phyloP scores from a whole-genome alignment of 2,113 vertebrate genomes.

The Eretmochelys imbricata region DNA sequence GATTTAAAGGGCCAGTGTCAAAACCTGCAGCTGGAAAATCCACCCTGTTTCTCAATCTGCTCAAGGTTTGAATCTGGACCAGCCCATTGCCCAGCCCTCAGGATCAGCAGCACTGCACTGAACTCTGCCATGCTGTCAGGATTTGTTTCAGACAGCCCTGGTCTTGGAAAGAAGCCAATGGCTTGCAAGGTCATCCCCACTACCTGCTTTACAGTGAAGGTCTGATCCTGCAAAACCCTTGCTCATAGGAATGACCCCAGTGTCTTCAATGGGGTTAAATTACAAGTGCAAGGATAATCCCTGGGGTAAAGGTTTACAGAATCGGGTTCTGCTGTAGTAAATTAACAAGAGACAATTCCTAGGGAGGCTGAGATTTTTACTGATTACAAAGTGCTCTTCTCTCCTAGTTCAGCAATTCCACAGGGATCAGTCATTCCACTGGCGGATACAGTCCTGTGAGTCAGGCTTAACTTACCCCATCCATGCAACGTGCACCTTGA shows the following conservation, averaged over 20 bases:
- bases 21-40: neutral
- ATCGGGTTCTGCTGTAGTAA: neutral
- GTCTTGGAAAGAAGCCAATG: neutral
- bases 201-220: neutral
- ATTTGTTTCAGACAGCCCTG: neutral
- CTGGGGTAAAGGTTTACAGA: neutral
- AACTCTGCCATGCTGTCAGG: neutral
- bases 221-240: neutral
- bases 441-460: neutral
- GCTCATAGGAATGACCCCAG: neutral
- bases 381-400: neutral
- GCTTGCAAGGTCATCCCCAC: neutral
- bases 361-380: neutral
- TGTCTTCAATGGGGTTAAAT: neutral
- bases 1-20: neutral
- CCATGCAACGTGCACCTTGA: neutral
- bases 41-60: neutral
- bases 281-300: neutral
- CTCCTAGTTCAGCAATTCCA: neutral
- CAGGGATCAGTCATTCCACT: neutral
- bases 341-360: neutral
- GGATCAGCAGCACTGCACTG: rapidly evolving
- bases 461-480: neutral
- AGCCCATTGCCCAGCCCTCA: rapidly evolving
- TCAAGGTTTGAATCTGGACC: neutral